Base-by-base conservation (phyloP, 2,113 vertebrate species). In the Brachirus orientalis region DNA sequence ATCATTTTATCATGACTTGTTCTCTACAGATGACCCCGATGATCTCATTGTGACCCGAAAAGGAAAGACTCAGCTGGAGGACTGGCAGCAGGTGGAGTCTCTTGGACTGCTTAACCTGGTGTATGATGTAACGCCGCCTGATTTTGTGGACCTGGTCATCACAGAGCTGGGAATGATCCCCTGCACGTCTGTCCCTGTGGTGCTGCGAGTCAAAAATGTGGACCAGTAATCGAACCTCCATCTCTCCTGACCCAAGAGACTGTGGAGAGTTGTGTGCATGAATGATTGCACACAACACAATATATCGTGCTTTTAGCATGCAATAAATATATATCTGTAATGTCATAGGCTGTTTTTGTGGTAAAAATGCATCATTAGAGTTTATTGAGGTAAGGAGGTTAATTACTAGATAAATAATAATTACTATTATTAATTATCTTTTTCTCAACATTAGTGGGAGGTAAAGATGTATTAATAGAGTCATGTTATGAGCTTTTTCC, bases 121-220 rank as follows among this genome's bases (percentile, higher is more conserved):
- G 51, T 99, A 99, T 0, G 98, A 99, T 0, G 97, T 99, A 62
- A 99, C 98, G 0, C 97, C 98, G 0, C 95, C 97, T 0, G 97
- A 98, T 57, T 95, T 99, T 8, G 98, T 99, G 79, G 98, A 98
- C 51, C 90, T 98, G 72, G 98, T 99, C 82, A 99, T 99, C 93
- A 99, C 98, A 0, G 98, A 99, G 72, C 87, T 99, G 82, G 98
- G 98, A 50, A 98, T 99, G 97, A 99, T 99, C 77, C 98, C 98
- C 6, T 99, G 98, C 89, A 98, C 96, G 38, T 99, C 98, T 0
- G 98, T 99, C 41, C 98, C 98, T 1, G 98, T 99, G 3, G 96
- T 99, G 59, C 93, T 99, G 28, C 94, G 97, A 17, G 96, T 99
- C 57, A 99, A 99, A 91, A 99, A 93, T 0, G 94, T 96, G 80